Evolutionary conservation across 1,140 invertebrate species (phyloP), one percentile per base, ranked within the genome.

Genomic region (Sycophila sp.): DNA sequence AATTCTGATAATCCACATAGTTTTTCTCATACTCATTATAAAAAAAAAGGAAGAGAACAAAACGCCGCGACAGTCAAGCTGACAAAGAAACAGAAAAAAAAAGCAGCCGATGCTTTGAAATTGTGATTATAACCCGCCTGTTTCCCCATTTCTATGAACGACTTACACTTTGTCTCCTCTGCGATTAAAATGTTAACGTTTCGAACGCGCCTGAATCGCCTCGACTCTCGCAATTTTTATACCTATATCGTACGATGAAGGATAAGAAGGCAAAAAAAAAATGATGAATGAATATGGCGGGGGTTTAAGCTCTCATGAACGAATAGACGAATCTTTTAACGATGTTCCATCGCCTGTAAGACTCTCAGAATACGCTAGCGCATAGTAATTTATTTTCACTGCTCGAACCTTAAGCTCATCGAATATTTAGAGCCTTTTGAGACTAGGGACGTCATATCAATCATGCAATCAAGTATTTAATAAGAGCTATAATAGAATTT

Each of bases 321-420:
- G 32, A 49, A 59, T 45, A 49, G 38, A 34, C 45, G 45, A 17
- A 17, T 65, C 45, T 59, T 73, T 75, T 75, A 78, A 79, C 72
- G 67, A 78, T 77, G 76, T 79, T 82, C 77, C 76, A 75, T 80
- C 77, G 72, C 72, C 72, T 72, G 77, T 79, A 81, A 83, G 80
- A 80, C 78, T 84, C 76, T 83, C 74, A 74, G 73, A 76, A 67
- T 78, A 79, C 69, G 67, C 69, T 82, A 83, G 80, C 67, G 75
- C 69, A 77, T 84, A 83, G 77, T 84, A 82, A 84, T 84, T 84
- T 84, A 84, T 84, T 84, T 77, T 79, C 78, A 83, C 71, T 68
- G 74, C 30, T 65, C 55, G 70, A 47, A 78, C 80, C 69, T 77
- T 68, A 72, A 72, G 51, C 75, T 79, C 76, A 78, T 73, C 71